A percentile compares a stretch with the other conserved stretches of the same genome.
Conservation (phyloP, 2,888 invertebrate genomes). For the Lottia scabra region DNA sequence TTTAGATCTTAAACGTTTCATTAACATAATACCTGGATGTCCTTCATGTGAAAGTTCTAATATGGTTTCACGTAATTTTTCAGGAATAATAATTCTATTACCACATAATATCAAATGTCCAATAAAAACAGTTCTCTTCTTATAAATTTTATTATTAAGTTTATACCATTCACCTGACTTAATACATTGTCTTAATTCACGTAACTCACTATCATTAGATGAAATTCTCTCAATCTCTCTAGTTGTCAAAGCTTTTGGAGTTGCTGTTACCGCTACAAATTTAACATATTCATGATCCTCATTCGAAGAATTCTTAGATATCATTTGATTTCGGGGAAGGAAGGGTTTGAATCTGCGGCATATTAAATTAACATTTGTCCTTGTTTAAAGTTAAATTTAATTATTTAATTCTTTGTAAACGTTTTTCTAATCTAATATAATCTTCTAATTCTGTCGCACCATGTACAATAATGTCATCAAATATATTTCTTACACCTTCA, state of each 20-base stretch:
- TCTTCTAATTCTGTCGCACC: conserved; percentile 24
- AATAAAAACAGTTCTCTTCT: no score
- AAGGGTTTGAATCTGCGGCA: conserved; percentile 22
- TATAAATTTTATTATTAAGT: neutral
- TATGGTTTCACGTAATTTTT: neutral
- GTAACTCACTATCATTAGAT: neutral
- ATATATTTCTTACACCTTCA: conserved; percentile 25
- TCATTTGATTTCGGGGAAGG: no score
- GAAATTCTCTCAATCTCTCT: neutral
- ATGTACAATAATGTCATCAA: neutral
- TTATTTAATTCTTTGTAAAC: conserved; percentile 27
- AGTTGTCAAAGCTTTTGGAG: neutral
- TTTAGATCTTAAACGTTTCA: conserved; percentile 35
- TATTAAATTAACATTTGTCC: conserved; percentile 36
- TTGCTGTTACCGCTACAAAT: neutral
- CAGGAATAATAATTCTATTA: no score
- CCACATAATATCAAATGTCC: no score
- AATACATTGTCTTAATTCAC: neutral
- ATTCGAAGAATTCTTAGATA: neutral
- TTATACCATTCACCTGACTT: neutral
- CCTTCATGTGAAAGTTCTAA: conserved; percentile 18
- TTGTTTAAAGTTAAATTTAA: conserved; percentile 35
- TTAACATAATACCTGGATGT: conserved; percentile 36
- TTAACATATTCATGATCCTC: neutral
- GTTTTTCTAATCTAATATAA: conserved; percentile 21